Base-by-base conservation (phyloP, 2,113 vertebrate species). In the Hypomesus transpacificus region DNA sequence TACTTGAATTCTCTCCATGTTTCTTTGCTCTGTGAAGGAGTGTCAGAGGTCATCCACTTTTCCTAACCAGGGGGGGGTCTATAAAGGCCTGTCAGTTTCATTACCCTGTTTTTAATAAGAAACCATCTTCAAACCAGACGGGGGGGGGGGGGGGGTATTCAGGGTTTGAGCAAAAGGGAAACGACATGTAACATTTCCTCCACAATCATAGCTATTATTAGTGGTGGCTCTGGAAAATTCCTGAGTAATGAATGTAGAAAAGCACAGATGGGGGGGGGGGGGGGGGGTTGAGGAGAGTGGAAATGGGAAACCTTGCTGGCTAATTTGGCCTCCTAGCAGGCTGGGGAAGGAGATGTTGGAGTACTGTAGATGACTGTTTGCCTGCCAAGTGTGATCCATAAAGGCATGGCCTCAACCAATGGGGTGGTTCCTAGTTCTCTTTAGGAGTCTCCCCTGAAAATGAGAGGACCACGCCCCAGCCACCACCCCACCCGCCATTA, bases 131-230 rank as follows among this genome's bases (percentile, higher is more conserved):
- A 52, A 26, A 73, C 50, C 14, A 68, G 66, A 20, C 59, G 3
- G 24, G 70, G 9, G 39, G 60, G 60, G n/a, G n/a, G 65, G 60
- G 57, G 53, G 66, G 63, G 65, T 50, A 51, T 75, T 70, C 64
- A 18, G 50, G 64, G 54, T 39, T 2, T 64, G 50, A 21, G 66
- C 57, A 75, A 57, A 63, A 68, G 69, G 62, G 26, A 77, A 70
- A 74, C 69, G 72, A 80, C 83, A 80, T 79, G 84, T 75, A 83
- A 72, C 81, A 77, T 82, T 80, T 79, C 71, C 82, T 70, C 62
- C 60, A 77, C 64, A 86, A 79, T 86, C 76, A 79, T 75, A 76
- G 82, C 71, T 84, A 82, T 87, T 91, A 87, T 85, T 83, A 89
- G 82, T 84, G 52, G 71, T 77, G 84, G 79, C 72, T 80, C 71